These are phyloP conservation scores for Diorhabda elongata DNA, from an alignment of 1,140 invertebrate genomes.

Conservation along the genomic window DNA sequence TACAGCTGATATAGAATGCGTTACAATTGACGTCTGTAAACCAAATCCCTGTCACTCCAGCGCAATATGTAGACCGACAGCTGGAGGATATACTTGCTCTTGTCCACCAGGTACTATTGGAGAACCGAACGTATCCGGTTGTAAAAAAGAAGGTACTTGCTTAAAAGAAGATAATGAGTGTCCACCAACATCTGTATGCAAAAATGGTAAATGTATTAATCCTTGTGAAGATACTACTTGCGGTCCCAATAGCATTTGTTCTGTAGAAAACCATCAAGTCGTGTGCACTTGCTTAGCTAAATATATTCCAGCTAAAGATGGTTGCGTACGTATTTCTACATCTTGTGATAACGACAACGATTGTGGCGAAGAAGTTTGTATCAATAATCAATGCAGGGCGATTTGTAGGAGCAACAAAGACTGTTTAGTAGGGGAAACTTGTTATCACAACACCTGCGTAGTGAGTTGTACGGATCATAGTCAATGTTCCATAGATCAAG, in stretches of 20 bases:
- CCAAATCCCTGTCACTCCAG: slow-evolving; percentile 76
- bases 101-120: slow-evolving; percentile 73
- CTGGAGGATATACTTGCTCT: slow-evolving; percentile 64
- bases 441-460: slow-evolving; percentile 71
- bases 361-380: slow-evolving; percentile 72
- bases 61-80: slow-evolving; percentile 68
- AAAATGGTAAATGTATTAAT: slow-evolving; percentile 67
- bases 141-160: slow-evolving; percentile 68
- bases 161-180: slow-evolving; percentile 70
- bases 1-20: slow-evolving; percentile 73
- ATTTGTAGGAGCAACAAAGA: slow-evolving; percentile 74
- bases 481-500: slow-evolving; percentile 73
- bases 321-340: slow-evolving; percentile 66
- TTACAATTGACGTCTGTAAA: slow-evolving; percentile 62
- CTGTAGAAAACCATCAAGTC: slow-evolving; percentile 67
- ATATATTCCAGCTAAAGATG: slow-evolving; percentile 65
- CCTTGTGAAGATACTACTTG: slow-evolving; percentile 70
- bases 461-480: slow-evolving; percentile 72
- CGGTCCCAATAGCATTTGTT: slow-evolving; percentile 72
- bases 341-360: slow-evolving; percentile 68
- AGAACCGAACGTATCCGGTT: slow-evolving; percentile 69
- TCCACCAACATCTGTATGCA: slow-evolving; percentile 67
- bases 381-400: slow-evolving; percentile 76
- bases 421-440: slow-evolving; percentile 76
- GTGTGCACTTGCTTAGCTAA: slow-evolving; percentile 69